A percentile compares a stretch with the other conserved stretches of the same genome.
These are phyloP conservation scores for Hyalella azteca DNA, from an alignment of 2,888 invertebrate genomes.

Conservation along the genomic window DNA sequence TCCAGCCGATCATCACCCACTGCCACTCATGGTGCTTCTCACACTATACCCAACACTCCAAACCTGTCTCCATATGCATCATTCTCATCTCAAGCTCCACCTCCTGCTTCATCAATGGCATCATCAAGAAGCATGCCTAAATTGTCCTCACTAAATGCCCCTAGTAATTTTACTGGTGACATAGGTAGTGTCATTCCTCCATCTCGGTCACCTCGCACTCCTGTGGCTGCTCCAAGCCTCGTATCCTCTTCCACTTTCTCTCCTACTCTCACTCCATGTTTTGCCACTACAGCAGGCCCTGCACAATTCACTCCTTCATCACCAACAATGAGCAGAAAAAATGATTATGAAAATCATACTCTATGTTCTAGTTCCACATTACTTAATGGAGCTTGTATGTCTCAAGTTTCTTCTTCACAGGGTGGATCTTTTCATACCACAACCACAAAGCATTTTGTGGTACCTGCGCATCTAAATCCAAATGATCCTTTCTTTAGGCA, in stretches of 20 bases:
- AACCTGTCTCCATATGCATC: neutral
- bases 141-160: neutral
- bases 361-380: neutral
- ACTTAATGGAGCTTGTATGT: neutral
- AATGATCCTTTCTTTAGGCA: conserved; percentile 8
- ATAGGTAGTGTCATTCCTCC: neutral
- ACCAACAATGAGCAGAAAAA: neutral
- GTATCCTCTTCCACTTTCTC: neutral
- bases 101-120: neutral
- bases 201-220: neutral
- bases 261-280: neutral
- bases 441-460: neutral
- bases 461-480: neutral
- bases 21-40: conserved; percentile 12
- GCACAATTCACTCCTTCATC: neutral
- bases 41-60: neutral
- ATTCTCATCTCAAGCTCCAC: neutral
- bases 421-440: neutral
- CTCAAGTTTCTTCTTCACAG: neutral
- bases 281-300: neutral
- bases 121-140: neutral
- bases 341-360: neutral
- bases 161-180: neutral
- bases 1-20: conserved; percentile 43
- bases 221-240: neutral